phyloP scores from a whole-genome alignment of 2,797 vertebrate genomes.

The Peromyscus eremicus region DNA sequence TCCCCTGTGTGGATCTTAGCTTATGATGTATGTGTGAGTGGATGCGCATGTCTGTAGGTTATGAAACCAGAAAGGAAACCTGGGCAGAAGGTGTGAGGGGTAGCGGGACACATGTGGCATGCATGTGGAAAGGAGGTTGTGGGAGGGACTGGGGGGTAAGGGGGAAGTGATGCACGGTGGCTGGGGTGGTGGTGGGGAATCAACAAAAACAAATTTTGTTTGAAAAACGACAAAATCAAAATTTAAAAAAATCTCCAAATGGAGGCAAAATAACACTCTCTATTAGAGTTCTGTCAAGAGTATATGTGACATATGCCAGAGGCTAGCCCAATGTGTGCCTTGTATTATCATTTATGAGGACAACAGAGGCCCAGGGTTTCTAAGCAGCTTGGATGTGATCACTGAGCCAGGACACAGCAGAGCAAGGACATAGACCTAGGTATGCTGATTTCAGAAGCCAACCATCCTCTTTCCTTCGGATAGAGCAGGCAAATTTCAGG shows the following conservation, averaged over 20 bases:
- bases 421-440: rapidly evolving
- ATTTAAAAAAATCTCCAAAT: not conserved
- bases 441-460: not conserved
- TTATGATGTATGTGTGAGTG: not conserved
- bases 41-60: not conserved
- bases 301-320: rapidly evolving
- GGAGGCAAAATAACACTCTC: not conserved
- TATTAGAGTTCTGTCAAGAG: not conserved
- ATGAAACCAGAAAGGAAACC: not conserved
- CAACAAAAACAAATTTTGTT: not conserved
- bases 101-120: not conserved
- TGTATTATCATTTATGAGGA: not conserved
- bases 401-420: not conserved
- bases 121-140: not conserved
- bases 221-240: not conserved
- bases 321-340: not conserved
- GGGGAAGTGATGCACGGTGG: no score
- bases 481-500: not conserved
- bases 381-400: not conserved
- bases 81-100: not conserved
- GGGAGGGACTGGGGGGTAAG: no score
- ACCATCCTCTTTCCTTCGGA: not conserved
- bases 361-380: not conserved
- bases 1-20: not conserved
- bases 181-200: no score